Base-by-base conservation (phyloP, 2,797 vertebrate species). In the Sciurus carolinensis region DNA sequence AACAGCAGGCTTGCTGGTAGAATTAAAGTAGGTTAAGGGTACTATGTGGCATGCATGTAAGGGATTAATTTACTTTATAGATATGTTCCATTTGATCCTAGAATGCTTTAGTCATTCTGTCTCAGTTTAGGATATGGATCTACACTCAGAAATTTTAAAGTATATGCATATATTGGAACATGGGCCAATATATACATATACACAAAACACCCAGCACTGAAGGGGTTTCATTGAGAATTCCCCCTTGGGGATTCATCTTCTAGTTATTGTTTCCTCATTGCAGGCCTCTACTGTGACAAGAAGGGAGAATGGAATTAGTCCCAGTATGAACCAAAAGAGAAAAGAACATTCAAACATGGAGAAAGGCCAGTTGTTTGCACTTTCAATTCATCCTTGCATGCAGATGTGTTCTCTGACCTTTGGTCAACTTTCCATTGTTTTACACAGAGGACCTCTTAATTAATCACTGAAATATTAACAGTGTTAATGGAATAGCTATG, bases 1-100 rank as follows among this genome's bases (percentile, higher is more conserved):
- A 88, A 71, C 36, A 50, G 22, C 83, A 67, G 62, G 26, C 5
- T 80, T 90, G 90, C 73, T 67, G 50, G 50, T 85, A 82, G 84
- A 90, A 95, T 90, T 95, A 94, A 91, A 92, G 66, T 66, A 88
- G 57, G 50, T 69, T 80, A 59, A 54, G 44, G 69, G 47, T 66
- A 80, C 24, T 75, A 62, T 76, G 36, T 28, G 54, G 39, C n/a
- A 85, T 85, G 57, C 57, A 95, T 86, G 96, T 94, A 92, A 92
- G 92, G 50, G 47, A 90, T 94, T 93, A 86, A 91, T 93, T 95
- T 91, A 59, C 33, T 24, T 62, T 62, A 62, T 10, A 62, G 59
- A 26, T 8, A 62, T 62, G 59, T 62, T 62, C 59, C 24, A 44
- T 93, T 89, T 94, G 89, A 90, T 79, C 28, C 59, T 52, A 89